These are phyloP conservation scores for Centropus bengalensis DNA, from an alignment of 2,113 vertebrate genomes.

Conservation along the genomic window DNA sequence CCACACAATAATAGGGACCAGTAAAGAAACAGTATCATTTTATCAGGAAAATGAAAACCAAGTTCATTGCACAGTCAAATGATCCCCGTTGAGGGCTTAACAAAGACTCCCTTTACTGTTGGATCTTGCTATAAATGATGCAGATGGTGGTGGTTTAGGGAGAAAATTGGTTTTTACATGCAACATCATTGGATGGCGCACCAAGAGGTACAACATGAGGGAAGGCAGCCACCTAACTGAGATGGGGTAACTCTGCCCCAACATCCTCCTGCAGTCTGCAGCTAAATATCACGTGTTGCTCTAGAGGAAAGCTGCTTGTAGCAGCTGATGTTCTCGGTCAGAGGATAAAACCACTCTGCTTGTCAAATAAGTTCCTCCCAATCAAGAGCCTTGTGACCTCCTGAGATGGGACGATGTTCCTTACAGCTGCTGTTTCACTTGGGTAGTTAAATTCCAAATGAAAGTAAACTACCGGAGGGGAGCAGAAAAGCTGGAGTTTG, in stretches of 20 bases:
- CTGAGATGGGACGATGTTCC: background rate
- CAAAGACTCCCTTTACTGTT: slow-evolving; percentile 1
- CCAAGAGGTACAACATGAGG: background rate
- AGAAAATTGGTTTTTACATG: background rate
- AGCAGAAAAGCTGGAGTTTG: slow-evolving; percentile 16
- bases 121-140: background rate
- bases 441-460: background rate
- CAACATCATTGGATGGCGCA: background rate
- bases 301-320: background rate
- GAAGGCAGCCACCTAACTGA: background rate
- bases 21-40: background rate
- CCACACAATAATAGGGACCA: background rate
- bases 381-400: background rate
- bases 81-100: background rate
- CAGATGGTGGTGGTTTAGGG: background rate
- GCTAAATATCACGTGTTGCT: background rate
- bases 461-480: background rate
- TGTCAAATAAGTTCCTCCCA: background rate
- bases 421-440: slow-evolving; percentile 8
- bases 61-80: background rate
- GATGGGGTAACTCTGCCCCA: background rate
- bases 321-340: background rate
- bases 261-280: background rate
- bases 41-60: background rate
- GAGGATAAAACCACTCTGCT: background rate